These are phyloP conservation scores for Heterochromis multidens DNA, from an alignment of 2,113 vertebrate genomes.

Conservation along the genomic window DNA sequence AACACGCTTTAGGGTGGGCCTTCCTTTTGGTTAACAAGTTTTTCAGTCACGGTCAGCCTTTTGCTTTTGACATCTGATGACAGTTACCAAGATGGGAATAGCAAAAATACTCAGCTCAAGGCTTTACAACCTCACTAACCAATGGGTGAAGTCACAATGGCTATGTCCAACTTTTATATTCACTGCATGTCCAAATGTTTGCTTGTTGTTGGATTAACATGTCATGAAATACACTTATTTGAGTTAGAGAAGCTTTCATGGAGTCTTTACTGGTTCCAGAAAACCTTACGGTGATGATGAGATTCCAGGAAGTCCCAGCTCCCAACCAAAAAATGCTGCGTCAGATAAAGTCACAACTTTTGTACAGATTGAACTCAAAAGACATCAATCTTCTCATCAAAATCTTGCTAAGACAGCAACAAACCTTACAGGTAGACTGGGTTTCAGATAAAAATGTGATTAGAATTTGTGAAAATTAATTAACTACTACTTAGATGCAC, in stretches of 20 bases:
- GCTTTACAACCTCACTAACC: background rate
- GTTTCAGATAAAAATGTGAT: background rate
- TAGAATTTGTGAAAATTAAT: background rate
- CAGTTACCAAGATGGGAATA: accelerated
- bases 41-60: background rate
- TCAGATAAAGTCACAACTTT: background rate
- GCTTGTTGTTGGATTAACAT: background rate
- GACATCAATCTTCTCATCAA: background rate
- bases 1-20: background rate
- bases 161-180: background rate
- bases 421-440: background rate
- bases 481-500: background rate
- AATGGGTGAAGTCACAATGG: background rate
- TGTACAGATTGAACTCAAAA: background rate
- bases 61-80: background rate
- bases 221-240: background rate
- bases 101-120: accelerated
- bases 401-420: background rate
- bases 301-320: background rate
- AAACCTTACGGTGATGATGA: background rate
- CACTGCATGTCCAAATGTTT: background rate
- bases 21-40: background rate
- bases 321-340: background rate
- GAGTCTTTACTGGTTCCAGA: background rate
- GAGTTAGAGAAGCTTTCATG: background rate